phyloP scores from a whole-genome alignment of 2,888 invertebrate species.

The Synergus japonicus region DNA sequence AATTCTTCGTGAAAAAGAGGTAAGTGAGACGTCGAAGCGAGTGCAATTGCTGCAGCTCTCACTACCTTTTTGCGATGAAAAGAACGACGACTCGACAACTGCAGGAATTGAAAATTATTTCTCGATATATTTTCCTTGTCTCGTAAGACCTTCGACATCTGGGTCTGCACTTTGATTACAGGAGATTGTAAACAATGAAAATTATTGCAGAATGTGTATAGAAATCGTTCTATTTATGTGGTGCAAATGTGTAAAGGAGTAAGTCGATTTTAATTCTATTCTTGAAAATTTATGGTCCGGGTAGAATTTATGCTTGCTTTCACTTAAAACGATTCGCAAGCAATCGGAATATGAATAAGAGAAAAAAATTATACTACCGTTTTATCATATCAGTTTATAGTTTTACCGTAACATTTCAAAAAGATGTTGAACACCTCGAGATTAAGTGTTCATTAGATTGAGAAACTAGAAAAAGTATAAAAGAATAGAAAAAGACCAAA shows the following conservation, averaged over 20 bases:
- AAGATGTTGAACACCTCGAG: neutral
- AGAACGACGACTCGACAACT: conserved; percentile 7
- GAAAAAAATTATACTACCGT: neutral
- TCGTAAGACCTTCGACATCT: conserved; percentile 11
- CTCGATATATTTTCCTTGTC: conserved; percentile 15
- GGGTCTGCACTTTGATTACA: neutral
- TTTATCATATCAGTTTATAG: neutral
- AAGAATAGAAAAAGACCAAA: too few species aligned
- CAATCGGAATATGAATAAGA: neutral
- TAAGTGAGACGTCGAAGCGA: conserved; percentile 28
- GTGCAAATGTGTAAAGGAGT: neutral
- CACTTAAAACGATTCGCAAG: conserved; percentile 19
- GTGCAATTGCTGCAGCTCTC: conserved; percentile 9
- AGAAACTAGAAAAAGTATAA: neutral
- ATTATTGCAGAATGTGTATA: conserved; percentile 18
- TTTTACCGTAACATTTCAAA: neutral
- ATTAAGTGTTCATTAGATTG: neutral
- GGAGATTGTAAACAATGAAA: conserved; percentile 32
- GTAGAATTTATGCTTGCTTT: conserved; percentile 14
- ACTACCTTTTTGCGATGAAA: conserved; percentile 1
- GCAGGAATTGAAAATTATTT: conserved; percentile 1
- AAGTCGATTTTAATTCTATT: conserved; percentile 12
- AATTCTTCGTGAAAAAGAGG: conserved; percentile 11
- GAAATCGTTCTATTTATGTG: conserved; percentile 15
- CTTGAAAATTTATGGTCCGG: conserved; percentile 15